Evolutionary conservation across 2,797 vertebrate species (phyloP).

Genomic region (Sebastes reedi): DNA sequence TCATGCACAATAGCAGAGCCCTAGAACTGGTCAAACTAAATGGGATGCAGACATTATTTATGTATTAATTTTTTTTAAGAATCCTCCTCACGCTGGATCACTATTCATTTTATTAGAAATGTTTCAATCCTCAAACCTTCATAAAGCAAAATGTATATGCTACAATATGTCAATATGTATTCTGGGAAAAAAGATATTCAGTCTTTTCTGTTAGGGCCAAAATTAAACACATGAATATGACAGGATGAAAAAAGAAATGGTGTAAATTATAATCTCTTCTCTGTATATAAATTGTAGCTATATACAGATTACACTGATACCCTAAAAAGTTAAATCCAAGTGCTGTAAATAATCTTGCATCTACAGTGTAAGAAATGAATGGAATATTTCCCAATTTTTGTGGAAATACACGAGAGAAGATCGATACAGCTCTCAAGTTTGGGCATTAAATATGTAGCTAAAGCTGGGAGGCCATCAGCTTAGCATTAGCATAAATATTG

Average conservation of each 20-base stretch:
- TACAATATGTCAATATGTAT: background rate
- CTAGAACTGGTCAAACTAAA: background rate
- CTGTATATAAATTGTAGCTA: background rate
- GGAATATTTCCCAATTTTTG: background rate
- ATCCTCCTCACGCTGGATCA: background rate
- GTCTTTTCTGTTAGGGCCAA: background rate
- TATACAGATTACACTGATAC: background rate
- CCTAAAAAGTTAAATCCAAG: background rate
- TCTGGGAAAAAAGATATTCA: background rate
- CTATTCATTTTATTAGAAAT: background rate
- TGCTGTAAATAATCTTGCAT: background rate
- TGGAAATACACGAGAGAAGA: background rate
- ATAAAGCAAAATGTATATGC: background rate
- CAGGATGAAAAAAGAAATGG: no score
- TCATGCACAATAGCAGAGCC: background rate
- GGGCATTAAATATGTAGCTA: background rate
- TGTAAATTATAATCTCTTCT: no score
- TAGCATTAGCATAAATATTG: background rate
- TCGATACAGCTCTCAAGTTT: background rate
- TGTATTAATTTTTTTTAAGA: background rate
- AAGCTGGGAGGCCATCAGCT: background rate
- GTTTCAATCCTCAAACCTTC: background rate
- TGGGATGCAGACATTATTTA: background rate
- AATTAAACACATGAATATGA: no score
- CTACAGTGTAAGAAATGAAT: background rate